Base-by-base conservation (phyloP, 2,888 invertebrate species). In the Hirtodrosophila duncani region DNA sequence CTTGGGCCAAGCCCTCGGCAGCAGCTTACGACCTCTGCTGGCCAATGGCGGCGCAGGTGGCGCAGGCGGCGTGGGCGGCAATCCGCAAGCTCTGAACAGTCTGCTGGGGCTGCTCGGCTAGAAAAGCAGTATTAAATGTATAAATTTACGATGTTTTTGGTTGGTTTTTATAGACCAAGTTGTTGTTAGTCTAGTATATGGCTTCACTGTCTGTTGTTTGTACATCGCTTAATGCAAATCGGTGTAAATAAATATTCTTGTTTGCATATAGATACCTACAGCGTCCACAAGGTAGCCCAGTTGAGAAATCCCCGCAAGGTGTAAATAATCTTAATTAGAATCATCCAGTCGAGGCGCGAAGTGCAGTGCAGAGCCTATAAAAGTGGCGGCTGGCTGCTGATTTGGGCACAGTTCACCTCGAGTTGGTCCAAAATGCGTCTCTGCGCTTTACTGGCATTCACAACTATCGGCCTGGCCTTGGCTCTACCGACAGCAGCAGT, bases 1-100 rank as follows among this genome's bases (percentile, higher is more conserved):
- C 0, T 14, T 83, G 30, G 83, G 83, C 0, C 84, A 83, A 42
- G 84, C 82, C 0, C 53, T 83, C 11, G 83, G 83, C 6, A 72
- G 66, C 26, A 79, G 81, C 29, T 39, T 83, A 5, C 68, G 84
- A 6, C 83, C 84, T 0, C 55, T 83, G 9, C 27, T 83, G 2
- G 63, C 64, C 9, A 62, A 77, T 26, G 82, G 72, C 1, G 70
- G 69, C 0, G 71, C 44, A 2, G 64, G 57, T 1, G 48, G 37
- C 4, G 65, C 45, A 0, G 17, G 43, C 1, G 42, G 52, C 0
- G 59, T 14, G 2, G 81, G 45, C 7, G 63, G 38, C 3, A 70
- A 62, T 53, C 33, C 58, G 0, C 74, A 83, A 16, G 69, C 63
- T 0, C 37, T 80, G 10, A 59, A 49, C 14, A 34, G 67, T 8